Percentiles rank a stretch among this genome's conserved stretches.
Evolutionary conservation across 53 echinoderm and acorn worm species (phyloP).

Genomic region (Mesocentrotus franciscanus): DNA sequence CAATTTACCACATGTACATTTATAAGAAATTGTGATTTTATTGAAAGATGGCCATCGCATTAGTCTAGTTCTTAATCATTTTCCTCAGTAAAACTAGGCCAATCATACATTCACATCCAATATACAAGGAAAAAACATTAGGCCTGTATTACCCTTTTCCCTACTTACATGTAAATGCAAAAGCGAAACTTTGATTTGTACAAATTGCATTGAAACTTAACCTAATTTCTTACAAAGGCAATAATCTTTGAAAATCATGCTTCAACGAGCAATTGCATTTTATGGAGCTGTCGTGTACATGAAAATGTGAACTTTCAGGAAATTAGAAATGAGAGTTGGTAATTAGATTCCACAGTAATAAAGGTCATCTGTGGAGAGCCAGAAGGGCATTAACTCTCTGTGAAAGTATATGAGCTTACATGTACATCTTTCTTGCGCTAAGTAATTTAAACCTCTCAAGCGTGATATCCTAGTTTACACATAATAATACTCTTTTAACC

Average conservation of each 20-base stretch:
- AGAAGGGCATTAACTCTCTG: too few species aligned
- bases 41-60: neutral
- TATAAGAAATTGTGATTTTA: neutral
- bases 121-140: neutral
- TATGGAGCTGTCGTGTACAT: neutral
- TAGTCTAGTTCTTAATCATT: conserved; percentile 24
- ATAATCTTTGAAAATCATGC: neutral
- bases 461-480: too few species aligned
- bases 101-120: neutral
- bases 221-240: neutral
- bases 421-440: too few species aligned
- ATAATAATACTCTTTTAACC: too few species aligned
- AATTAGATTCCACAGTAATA: neutral
- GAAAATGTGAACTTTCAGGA: neutral
- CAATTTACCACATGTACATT: neutral
- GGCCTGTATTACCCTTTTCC: neutral
- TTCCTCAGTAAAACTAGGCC: neutral
- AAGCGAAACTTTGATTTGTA: neutral
- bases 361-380: too few species aligned
- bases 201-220: neutral
- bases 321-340: neutral
- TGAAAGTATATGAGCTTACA: too few species aligned
- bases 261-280: neutral
- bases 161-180: neutral
- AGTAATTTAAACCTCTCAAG: too few species aligned